These are phyloP conservation scores for Saguinus imperator DNA, from an alignment of 2,113 vertebrate species.

Conservation along the genomic window DNA sequence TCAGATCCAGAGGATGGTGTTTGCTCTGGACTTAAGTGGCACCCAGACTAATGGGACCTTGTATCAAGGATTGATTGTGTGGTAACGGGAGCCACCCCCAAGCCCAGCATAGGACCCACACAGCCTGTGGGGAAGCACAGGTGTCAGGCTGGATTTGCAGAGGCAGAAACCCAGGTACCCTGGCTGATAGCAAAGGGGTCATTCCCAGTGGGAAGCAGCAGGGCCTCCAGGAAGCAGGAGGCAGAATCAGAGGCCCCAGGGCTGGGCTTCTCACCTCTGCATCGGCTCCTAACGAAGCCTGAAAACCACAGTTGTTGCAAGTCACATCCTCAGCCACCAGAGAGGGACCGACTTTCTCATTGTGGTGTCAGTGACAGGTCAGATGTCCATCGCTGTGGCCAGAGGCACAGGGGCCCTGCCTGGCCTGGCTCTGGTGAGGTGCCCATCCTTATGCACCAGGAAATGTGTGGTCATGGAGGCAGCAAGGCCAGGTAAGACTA, in stretches of 20 bases:
- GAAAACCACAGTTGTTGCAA: neutral
- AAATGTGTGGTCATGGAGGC: neutral
- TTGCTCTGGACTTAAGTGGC: neutral
- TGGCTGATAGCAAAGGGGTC: too few relatives aligned
- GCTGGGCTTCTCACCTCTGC: neutral
- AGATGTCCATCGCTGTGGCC: neutral
- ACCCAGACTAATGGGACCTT: neutral
- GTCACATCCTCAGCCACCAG: neutral
- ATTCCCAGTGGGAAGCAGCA: neutral
- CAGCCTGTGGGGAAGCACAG: too few relatives aligned
- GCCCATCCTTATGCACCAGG: too few relatives aligned
- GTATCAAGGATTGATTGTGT: neutral
- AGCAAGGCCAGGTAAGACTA: rapidly evolving
- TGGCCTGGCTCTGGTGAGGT: neutral
- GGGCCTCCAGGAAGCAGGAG: neutral
- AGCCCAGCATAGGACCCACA: neutral
- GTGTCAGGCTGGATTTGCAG: neutral
- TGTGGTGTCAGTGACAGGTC: neutral
- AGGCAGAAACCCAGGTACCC: neutral
- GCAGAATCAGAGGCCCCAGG: neutral
- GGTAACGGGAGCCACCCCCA: neutral
- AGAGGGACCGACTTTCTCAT: neutral
- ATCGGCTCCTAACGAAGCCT: too few relatives aligned
- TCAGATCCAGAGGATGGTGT: neutral
- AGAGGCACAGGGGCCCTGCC: rapidly evolving